phyloP scores from a whole-genome alignment of 2,797 vertebrate genomes.

The Erpetoichthys calabaricus region DNA sequence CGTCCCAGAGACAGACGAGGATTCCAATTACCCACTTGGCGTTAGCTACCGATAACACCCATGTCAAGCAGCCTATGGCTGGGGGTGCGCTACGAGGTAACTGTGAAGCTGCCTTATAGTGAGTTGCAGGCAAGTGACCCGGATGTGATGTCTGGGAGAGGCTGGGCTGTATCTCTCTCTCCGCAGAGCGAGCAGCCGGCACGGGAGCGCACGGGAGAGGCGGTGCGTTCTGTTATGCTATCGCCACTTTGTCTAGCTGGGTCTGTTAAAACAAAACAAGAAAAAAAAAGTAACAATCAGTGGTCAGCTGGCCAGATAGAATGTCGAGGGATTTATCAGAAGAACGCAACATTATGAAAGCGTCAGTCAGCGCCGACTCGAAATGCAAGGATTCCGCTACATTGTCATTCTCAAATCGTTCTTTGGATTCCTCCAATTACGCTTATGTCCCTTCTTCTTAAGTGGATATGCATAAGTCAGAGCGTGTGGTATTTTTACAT shows the following conservation, averaged over 20 bases:
- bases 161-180: conserved; percentile 37
- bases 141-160: conserved; percentile 55
- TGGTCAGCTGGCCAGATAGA: too few relatives aligned
- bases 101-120: conserved; percentile 35
- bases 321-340: too few relatives aligned
- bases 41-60: conserved; percentile 27
- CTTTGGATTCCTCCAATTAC: too few relatives aligned
- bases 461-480: too few relatives aligned
- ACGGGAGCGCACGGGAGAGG: conserved; percentile 27
- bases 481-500: too few relatives aligned
- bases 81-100: conserved; percentile 30
- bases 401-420: too few relatives aligned
- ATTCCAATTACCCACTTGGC: conserved; percentile 21
- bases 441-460: too few relatives aligned
- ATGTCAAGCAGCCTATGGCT: conserved; percentile 41
- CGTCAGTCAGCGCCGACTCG: too few relatives aligned
- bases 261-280: too few relatives aligned
- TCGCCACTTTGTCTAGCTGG: neutral
- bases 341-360: too few relatives aligned
- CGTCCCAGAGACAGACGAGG: conserved; percentile 18
- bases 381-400: too few relatives aligned
- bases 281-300: too few relatives aligned
- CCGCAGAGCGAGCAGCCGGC: conserved; percentile 35
- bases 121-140: conserved; percentile 46
- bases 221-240: neutral